Percentiles rank a stretch among this genome's conserved stretches.
phyloP scores from a whole-genome alignment of 2,797 vertebrate genomes.

The Petrocephalus sullivani region DNA sequence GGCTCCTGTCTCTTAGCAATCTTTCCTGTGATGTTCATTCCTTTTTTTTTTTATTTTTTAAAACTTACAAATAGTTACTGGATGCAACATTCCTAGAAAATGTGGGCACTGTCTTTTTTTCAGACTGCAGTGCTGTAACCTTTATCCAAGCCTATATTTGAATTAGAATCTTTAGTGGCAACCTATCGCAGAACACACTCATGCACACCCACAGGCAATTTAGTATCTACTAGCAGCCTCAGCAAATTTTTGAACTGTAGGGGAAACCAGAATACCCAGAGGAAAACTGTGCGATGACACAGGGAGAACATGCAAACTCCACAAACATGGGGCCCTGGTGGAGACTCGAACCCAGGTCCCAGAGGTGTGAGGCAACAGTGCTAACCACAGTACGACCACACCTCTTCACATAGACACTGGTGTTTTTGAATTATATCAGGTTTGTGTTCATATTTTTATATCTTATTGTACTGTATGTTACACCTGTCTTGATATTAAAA shows the following conservation, averaged over 20 bases:
- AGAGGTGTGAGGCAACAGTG: no score
- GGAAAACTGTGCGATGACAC: not conserved
- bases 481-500: no score
- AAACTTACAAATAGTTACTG: not conserved
- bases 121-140: not conserved
- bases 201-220: not conserved
- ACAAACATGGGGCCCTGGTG: not conserved
- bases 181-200: not conserved
- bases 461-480: no score
- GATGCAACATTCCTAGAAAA: not conserved
- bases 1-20: not conserved
- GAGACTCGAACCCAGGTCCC: no score
- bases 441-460: no score
- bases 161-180: not conserved
- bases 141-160: not conserved
- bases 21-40: not conserved
- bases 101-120: not conserved
- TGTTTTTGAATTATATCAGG: no score
- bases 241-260: not conserved
- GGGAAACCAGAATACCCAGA: not conserved
- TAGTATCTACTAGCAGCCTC: not conserved
- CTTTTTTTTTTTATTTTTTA: not conserved
- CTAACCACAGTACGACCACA: no score
- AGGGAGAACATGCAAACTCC: not conserved
- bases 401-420: no score